Percentiles rank a stretch among this genome's conserved stretches.
Evolutionary conservation across 2,113 vertebrate species (phyloP).

Genomic region (Poecilia latipinna): DNA sequence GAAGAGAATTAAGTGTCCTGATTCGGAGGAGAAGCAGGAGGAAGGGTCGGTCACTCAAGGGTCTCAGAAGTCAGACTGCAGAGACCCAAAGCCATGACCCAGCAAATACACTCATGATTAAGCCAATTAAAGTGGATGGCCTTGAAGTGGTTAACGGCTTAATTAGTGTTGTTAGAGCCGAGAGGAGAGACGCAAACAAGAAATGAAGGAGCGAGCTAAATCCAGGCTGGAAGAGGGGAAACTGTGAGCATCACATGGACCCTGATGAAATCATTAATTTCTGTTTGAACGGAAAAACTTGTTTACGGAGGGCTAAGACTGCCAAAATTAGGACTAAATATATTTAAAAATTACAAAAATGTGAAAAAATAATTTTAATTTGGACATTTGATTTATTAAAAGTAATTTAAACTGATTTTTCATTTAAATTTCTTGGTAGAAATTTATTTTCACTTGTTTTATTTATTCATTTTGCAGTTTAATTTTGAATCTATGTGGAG

Average conservation of each 20-base stretch:
- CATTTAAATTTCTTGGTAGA: no score
- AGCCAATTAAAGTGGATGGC: constrained; percentile 61
- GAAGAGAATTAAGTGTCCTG: constrained; percentile 55
- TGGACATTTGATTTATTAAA: no score
- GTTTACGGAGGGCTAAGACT: not conserved
- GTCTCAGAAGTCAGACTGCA: constrained; percentile 25
- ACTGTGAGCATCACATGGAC: constrained; percentile 18
- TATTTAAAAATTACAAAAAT: not conserved
- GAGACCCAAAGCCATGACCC: constrained; percentile 40
- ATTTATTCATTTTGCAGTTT: no score
- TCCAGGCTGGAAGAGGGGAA: constrained; percentile 22
- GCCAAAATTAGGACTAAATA: not conserved
- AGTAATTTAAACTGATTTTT: no score
- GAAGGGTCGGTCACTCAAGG: constrained; percentile 41
- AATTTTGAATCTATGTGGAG: no score
- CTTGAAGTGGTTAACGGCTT: constrained; percentile 76
- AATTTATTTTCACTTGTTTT: no score
- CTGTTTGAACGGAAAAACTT: not conserved
- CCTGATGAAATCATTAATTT: constrained; percentile 17
- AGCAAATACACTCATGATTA: constrained; percentile 62
- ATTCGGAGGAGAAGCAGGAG: constrained; percentile 41
- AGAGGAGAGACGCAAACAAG: constrained; percentile 43
- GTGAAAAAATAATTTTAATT: no score
- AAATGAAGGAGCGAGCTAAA: constrained; percentile 44
- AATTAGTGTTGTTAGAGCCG: constrained; percentile 74